phyloP scores from a whole-genome alignment of 2,113 vertebrate species.

The Myotis davidii region DNA sequence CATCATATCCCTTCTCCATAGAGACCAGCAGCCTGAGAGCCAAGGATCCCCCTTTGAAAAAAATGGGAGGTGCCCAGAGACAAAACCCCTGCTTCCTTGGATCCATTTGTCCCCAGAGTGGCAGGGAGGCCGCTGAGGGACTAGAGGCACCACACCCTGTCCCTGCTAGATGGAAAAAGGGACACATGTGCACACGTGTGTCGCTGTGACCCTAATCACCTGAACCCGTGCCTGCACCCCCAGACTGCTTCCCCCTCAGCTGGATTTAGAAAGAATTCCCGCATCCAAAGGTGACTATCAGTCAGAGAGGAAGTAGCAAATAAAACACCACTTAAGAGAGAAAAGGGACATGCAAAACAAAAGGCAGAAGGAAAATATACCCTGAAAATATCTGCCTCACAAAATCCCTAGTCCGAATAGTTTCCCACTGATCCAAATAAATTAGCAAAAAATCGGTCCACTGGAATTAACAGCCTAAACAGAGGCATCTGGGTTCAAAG shows the following conservation, averaged over 20 bases:
- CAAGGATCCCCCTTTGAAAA: not conserved
- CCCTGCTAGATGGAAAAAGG: not conserved
- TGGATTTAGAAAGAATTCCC: not conserved
- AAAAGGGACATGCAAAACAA: not conserved
- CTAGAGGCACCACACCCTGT: fast-evolving
- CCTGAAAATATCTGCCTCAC: not conserved
- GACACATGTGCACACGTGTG: fast-evolving
- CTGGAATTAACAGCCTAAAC: not conserved
- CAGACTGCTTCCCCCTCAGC: not conserved
- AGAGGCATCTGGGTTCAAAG: not conserved
- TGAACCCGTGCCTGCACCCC: not conserved
- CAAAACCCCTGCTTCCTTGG: not conserved
- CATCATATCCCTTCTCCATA: not conserved
- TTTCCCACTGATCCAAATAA: too few relatives aligned
- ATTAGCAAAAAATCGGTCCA: fast-evolving
- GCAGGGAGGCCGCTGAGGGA: not conserved
- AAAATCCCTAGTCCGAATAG: not conserved
- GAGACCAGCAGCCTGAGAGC: not conserved
- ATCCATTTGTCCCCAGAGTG: not conserved
- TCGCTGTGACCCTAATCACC: fast-evolving
- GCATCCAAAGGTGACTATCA: fast-evolving
- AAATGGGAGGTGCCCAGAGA: not conserved
- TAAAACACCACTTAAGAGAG: too few relatives aligned
- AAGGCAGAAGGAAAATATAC: not conserved
- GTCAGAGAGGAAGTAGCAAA: too few relatives aligned